Conservation (phyloP, 2,797 vertebrate genomes). For the Xenentodon cancila region DNA sequence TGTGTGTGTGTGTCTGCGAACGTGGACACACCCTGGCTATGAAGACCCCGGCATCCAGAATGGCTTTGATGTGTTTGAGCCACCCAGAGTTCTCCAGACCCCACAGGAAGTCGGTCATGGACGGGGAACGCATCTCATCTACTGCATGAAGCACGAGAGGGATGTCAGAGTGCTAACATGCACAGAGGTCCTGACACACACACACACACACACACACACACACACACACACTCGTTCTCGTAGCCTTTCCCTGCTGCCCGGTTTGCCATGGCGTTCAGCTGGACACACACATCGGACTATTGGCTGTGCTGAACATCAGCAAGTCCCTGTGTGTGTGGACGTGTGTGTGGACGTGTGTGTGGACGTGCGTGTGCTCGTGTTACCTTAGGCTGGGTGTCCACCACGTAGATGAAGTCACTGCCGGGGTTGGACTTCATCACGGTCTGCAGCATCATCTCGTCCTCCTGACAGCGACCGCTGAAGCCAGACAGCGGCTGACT, state of each 20-base stretch:
- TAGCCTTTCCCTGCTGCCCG: constrained; percentile 96
- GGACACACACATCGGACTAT: constrained; percentile 35
- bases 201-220: too few relatives aligned
- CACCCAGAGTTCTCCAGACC: constrained; percentile 95
- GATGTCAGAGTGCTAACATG: not conserved
- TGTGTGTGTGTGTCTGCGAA: not conserved
- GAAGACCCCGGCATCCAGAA: constrained; percentile 93
- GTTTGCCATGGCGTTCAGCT: constrained; percentile 98
- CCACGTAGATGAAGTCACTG: constrained; percentile 93
- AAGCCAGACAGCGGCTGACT: constrained; percentile 97
- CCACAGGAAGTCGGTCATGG: constrained; percentile 96
- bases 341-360: not conserved
- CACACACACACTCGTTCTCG: too few relatives aligned
- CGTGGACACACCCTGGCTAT: constrained; percentile 87
- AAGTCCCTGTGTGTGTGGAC: not conserved
- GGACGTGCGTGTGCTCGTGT: not conserved
- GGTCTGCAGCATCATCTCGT: constrained; percentile 94
- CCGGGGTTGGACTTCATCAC: constrained; percentile 94
- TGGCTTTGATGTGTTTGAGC: constrained; percentile 96
- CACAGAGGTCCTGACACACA: too few relatives aligned
- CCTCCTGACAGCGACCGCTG: constrained; percentile 93
- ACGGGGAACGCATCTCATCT: constrained; percentile 87
- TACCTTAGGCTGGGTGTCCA: constrained; percentile 96
- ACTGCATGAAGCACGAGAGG: constrained; percentile 52
- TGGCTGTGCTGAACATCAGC: not conserved